Conservation (phyloP, 2,113 vertebrate genomes). For the Pandion haliaetus region DNA sequence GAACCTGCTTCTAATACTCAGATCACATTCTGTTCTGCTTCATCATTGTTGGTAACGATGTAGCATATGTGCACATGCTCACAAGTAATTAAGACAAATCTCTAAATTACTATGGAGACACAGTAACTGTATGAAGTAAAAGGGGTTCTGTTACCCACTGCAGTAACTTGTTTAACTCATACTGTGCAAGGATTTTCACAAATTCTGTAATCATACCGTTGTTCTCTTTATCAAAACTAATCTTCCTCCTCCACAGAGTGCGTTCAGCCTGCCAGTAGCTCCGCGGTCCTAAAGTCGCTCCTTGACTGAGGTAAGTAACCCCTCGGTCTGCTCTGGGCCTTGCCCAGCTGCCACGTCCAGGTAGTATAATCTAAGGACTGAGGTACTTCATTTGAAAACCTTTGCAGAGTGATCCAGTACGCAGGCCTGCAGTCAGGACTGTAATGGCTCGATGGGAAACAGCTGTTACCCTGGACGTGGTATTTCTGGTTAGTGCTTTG, state of each 20-base stretch:
- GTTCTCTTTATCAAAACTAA: neutral
- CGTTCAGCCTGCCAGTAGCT: constrained; percentile 20
- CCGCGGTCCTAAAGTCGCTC: constrained; percentile 71
- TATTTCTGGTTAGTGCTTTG: neutral
- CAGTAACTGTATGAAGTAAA: neutral
- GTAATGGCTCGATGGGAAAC: neutral
- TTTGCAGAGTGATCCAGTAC: neutral
- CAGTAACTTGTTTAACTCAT: rapidly evolving
- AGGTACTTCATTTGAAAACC: neutral
- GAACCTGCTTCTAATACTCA: neutral
- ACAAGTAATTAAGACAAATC: neutral
- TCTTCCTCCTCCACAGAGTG: constrained; percentile 34
- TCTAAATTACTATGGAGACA: neutral
- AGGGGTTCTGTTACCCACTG: neutral
- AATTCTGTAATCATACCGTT: neutral
- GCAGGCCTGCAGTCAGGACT: neutral
- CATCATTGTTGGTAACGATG: neutral
- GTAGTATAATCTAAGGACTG: neutral
- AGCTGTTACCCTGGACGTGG: rapidly evolving
- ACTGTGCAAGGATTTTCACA: neutral
- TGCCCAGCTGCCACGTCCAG: neutral
- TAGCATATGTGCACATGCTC: neutral
- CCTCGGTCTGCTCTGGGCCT: neutral
- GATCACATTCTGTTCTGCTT: neutral
- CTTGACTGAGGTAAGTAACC: constrained; percentile 49